Base-by-base conservation (phyloP, 2,113 vertebrate species). In the Nematolebias whitei region DNA sequence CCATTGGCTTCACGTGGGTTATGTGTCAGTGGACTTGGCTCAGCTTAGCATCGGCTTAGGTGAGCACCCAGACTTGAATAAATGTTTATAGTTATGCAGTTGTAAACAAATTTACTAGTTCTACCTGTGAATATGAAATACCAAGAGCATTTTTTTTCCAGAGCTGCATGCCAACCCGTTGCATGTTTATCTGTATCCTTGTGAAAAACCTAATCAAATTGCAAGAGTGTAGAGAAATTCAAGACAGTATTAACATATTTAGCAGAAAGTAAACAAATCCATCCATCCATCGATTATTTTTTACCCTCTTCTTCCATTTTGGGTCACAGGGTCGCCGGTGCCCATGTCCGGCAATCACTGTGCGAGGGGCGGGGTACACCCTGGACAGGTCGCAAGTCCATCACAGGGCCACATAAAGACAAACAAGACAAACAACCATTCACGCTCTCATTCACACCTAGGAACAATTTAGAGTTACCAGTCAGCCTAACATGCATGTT, bases 11-110 rank as follows among this genome's bases (percentile, higher is more conserved):
- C 63, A 64, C 78, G 63, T 19, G 58, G 76, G 68, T 79, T 82
- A 72, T 89, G 87, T 89, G 76, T 91, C 83, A 76, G 72, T 32
- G 5, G 52, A 74, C 62, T 62, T 54, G 54, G 15, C 15, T 0
- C 43, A 10, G 26, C 41, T 0, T 39, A 6, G 26, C 38, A 64
- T 74, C 54, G 47, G 64, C 39, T 76, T 20, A 20, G 38, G 15
- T 32, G 26, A 35, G 15, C 38, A 49, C 22, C 32, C 1, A 9
- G 50, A 62, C 16, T 23, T 29, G 26, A 24, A 15, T 18, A 40
- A 45, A 55, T 58, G 19, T 47, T 19, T 38, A 58, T 63, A 66
- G 67, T 26, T 20, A 43, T 56, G 23, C 15, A 45, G 47, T 43
- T 12, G 41, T 32, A 67, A 66, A 83, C 56, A 57, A 75, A 76